Evolutionary conservation across 2,888 invertebrate genomes (phyloP), one percentile per base, ranked within the genome.

Genomic region (Ophonus ardosiacus): DNA sequence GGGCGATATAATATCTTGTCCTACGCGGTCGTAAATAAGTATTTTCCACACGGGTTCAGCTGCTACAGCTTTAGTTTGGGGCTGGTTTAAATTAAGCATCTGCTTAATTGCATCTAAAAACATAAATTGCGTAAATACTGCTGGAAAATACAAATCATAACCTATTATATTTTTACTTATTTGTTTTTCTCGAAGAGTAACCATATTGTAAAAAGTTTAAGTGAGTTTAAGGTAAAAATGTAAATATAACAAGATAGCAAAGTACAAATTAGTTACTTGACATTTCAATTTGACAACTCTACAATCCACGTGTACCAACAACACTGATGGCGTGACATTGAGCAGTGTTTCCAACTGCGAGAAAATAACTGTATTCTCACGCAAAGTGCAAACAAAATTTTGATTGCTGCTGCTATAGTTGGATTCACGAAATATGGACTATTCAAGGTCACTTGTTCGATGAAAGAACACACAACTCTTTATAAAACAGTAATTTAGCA

Each of bases 1-100:
- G 0, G 99, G 99, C 13, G 99, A 98, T 88, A 99, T 98, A 78
- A 99, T 98, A 90, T 99, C 99, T 92, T 99, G 99, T 3, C 99
- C 99, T 88, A 96, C 95, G 89, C 97, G 94, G 91, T 99, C 99
- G 90, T 99, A 99, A 86, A 99, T 95, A 86, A 99, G 92, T 85
- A 99, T 95, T 93, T 99, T 99, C 98, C 98, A 99, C 13, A 96
- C 96, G 24, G 98, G 98, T 92, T 99, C 97, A 56, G 95, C 94
- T 8, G 96, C 94, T 71, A 95, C 93, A 85, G 94, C 93, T 91
- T 96, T 97, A 1, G 95, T 94, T 86, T 95, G 92, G 51, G 96
- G 94, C 88, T 96, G 94, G 91, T 98, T 98, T 85, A 99, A 93
- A 92, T 98, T 98, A 86, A 99, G 93, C 98, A 99, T 98, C 92